These are phyloP conservation scores for Smittia aterrima DNA, from an alignment of 2,888 invertebrate species.

Conservation along the genomic window DNA sequence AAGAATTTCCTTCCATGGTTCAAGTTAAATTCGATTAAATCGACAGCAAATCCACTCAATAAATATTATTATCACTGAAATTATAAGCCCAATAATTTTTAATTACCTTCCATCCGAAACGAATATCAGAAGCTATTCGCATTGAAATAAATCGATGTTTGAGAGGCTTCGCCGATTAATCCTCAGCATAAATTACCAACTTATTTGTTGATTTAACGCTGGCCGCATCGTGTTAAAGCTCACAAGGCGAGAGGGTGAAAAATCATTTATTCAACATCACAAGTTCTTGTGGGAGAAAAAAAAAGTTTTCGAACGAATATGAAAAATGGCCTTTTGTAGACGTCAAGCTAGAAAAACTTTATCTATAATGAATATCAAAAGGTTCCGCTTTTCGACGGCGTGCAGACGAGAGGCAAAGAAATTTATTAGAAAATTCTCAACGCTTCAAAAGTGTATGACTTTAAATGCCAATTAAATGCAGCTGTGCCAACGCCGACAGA, in stretches of 20 bases:
- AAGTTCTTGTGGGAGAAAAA: neutral
- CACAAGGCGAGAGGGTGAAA: neutral
- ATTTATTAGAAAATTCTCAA: conserved; percentile 33
- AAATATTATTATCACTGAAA: neutral
- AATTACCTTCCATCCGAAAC: neutral
- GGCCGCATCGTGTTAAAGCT: neutral
- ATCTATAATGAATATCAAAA: conserved; percentile 41
- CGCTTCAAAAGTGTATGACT: conserved; percentile 32
- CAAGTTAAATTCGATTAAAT: neutral
- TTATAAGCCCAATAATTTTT: neutral
- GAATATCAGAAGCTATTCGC: neutral
- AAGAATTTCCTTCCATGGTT: neutral
- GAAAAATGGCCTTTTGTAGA: conserved; percentile 40
- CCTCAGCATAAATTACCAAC: neutral
- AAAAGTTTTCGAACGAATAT: conserved; percentile 4
- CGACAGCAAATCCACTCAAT: neutral
- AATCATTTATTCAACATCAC: conserved; percentile 1
- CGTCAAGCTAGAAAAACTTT: conserved; percentile 34
- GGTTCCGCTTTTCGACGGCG: conserved; percentile 20
- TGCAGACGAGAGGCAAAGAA: conserved; percentile 16
- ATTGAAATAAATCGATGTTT: neutral
- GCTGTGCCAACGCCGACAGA: conserved; percentile 25
- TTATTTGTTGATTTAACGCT: neutral
- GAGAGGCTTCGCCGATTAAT: neutral
- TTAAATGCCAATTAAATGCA: conserved; percentile 40